A percentile compares a stretch with the other conserved stretches of the same genome.
Conservation (phyloP, 2,888 invertebrate species). For the Habrosyne pyritoides region DNA sequence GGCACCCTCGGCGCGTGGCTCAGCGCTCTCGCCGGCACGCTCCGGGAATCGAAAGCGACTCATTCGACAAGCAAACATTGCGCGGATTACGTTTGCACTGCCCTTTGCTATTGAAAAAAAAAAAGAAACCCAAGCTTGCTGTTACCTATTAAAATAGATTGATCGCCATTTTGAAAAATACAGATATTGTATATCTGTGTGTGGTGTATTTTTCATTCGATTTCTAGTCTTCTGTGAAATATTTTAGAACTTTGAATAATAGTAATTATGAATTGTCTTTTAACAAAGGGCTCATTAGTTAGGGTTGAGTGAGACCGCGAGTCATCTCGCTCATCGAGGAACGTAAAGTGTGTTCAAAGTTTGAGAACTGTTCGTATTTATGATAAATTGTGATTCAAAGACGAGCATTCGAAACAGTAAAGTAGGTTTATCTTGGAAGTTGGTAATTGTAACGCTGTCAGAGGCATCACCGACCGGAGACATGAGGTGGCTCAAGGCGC, state of each 20-base stretch:
- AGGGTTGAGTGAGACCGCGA: background rate
- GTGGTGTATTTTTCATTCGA: no score
- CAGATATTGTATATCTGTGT: no score
- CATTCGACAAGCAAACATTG: constrained; percentile 1
- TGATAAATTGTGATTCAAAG: constrained; percentile 7
- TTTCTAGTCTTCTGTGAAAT: no score
- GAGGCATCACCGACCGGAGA: constrained; percentile 7
- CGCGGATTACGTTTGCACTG: constrained; percentile 2
- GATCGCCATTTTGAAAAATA: no score
- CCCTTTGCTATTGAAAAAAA: background rate
- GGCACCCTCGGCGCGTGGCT: background rate
- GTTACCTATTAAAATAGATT: no score
- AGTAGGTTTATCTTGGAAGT: constrained; percentile 22
- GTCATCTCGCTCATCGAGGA: background rate
- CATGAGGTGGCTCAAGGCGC: background rate
- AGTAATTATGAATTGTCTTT: background rate
- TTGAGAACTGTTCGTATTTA: background rate
- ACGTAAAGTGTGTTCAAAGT: background rate
- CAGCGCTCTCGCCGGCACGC: background rate
- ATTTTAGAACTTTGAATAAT: background rate
- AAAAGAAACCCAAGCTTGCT: background rate
- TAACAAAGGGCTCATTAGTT: background rate
- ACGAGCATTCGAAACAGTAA: constrained; percentile 2
- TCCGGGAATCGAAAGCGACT: constrained; percentile 3
- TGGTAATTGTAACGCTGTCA: constrained; percentile 23